Evolutionary conservation across 2,888 invertebrate species (phyloP), one percentile per base, ranked within the genome.

Genomic region (Linnaemya tessellans): DNA sequence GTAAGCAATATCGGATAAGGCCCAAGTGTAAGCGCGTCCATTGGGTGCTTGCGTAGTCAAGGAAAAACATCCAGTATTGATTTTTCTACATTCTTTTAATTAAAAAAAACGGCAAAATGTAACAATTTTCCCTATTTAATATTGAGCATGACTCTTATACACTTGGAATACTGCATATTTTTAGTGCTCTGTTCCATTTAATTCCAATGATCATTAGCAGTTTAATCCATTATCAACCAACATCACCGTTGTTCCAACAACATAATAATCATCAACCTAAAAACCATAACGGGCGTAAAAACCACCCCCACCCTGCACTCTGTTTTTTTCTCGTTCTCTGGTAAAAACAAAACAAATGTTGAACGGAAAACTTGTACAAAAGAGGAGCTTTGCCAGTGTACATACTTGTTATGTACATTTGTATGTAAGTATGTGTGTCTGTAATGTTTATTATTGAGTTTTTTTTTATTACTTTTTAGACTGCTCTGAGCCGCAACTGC

Each of bases 221-320:
- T 58, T 78, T 58, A 58, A 81, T 56, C 10, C 18, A 20, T 49
- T 49, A 67, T 35, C 58, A 79, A 62, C 79, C 58, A 79, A 62
- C 79, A 35, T 65, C 58, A 58, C 41, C 11, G 25, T 51, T 49
- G 35, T n/a, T 58, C 10, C 67, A 68, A 15, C 22, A 71, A 64
- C 54, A 49, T 65, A n/a, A 70, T 82, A 41, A 75, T 70, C 56
- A 49, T 38, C 82, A 83, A 83, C 82, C 65, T 83, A 79, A 83
- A 83, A 83, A 73, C 7, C 65, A 58, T 58, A 73, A 67, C 41
- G 71, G 82, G 65, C 64, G 41, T 41, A 7, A 35, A 71, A 82
- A 71, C 30, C 70, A 74, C 67, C 80, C 56, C 25, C 15, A 22
- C 38, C 30, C n/a, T 73, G 13, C 46, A 49, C 22, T 20, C 10